phyloP scores from a whole-genome alignment of 2,113 vertebrate genomes.

The Pteronura brasiliensis region DNA sequence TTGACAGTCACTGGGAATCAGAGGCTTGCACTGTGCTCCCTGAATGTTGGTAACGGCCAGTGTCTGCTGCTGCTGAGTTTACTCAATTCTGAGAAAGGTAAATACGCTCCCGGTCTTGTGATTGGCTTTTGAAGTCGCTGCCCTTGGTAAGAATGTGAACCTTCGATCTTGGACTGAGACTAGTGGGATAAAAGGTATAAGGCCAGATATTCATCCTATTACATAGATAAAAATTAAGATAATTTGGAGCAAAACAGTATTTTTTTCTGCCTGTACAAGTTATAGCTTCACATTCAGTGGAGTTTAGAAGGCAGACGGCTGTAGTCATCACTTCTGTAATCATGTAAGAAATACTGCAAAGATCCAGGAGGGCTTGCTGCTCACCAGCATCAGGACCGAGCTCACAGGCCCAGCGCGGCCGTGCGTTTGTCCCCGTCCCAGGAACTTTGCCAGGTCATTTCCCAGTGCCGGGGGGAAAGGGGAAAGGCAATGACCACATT shows the following conservation, averaged over 20 bases:
- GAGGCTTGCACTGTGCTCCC: conserved; percentile 41
- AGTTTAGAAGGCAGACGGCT: background rate
- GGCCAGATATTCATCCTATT: background rate
- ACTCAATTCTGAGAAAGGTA: background rate
- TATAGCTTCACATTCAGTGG: background rate
- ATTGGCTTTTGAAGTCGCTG: background rate
- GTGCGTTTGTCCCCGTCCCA: background rate
- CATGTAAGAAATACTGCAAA: background rate
- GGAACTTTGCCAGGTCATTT: background rate
- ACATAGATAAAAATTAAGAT: background rate
- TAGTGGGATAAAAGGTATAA: conserved; percentile 7
- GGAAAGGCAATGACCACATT: background rate
- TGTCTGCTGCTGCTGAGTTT: background rate
- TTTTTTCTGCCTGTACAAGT: background rate
- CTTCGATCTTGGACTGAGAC: conserved; percentile 49
- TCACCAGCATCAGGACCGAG: background rate
- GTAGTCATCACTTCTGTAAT: background rate
- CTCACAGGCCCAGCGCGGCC: background rate
- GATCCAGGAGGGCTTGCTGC: background rate
- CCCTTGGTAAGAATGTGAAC: conserved; percentile 54
- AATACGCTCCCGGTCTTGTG: background rate
- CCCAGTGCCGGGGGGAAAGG: background rate
- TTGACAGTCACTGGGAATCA: conserved; percentile 21
- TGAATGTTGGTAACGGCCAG: conserved; percentile 12
- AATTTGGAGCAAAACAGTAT: background rate